Conservation (phyloP, 2,113 vertebrate species). For the Ictalurus furcatus region DNA sequence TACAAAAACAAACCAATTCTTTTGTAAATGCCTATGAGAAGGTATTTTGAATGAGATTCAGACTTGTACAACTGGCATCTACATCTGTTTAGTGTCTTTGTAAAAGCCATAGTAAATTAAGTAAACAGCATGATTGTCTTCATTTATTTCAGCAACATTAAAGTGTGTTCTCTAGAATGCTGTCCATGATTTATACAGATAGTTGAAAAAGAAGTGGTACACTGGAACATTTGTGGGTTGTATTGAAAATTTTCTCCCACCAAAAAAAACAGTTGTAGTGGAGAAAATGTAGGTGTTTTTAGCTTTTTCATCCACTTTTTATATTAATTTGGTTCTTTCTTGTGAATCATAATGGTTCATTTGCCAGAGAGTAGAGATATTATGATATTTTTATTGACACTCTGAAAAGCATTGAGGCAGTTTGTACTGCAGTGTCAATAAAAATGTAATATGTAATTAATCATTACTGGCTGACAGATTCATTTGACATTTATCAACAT, state of each 20-base stretch:
- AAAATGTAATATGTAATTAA: conserved; percentile 69
- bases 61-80: conserved; percentile 27
- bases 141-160: conserved; percentile 56
- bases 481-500: not conserved
- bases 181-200: conserved; percentile 61
- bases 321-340: not conserved
- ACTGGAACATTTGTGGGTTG: not conserved
- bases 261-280: not conserved
- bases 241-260: not conserved
- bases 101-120: conserved; percentile 46
- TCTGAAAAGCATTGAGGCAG: conserved; percentile 63
- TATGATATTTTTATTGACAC: conserved; percentile 63
- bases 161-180: conserved; percentile 67
- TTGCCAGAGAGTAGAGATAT: conserved; percentile 62
- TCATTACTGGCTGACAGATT: conserved; percentile 45
- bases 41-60: conserved; percentile 33
- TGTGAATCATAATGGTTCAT: conserved; percentile 56
- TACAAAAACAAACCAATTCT: conserved; percentile 2
- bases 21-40: conserved; percentile 14
- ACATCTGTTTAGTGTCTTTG: conserved; percentile 32
- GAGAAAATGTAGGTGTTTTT: not conserved
- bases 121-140: conserved; percentile 45
- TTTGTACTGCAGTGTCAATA: conserved; percentile 69
- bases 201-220: not conserved
- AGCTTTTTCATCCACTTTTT: conserved; percentile 1